Base-by-base conservation (phyloP, 2,113 vertebrate species). In the Tautogolabrus adspersus region DNA sequence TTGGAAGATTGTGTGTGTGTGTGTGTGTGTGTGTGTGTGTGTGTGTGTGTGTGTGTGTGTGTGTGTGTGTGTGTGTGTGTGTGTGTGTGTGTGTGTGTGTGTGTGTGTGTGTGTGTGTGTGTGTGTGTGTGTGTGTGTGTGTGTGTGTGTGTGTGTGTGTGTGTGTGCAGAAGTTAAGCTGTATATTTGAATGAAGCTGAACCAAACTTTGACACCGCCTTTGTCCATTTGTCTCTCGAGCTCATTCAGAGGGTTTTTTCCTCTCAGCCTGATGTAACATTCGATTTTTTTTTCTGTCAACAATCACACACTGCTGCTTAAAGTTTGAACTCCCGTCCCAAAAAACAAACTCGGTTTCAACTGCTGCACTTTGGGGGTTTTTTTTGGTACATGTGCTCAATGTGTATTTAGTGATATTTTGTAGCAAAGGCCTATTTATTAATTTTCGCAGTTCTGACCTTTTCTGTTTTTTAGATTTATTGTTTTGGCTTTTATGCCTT, bases 161-260 rank as follows among this genome's bases (percentile, higher is more conserved):
- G 78, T n/a, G 49, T 5, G 74, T 37, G 73, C 66, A 82, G 40
- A 73, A 66, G 66, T 86, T 71, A 81, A 82, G 64, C 74, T 85
- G 85, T 83, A 83, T 68, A 88, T 87, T 81, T 90, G 85, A 88
- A 91, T 90, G 90, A 91, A 91, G 87, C 90, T 84, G 76, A 88
- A 92, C 88, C 87, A 90, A 90, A 91, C 89, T 87, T 85, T 85
- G 23, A 76, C 84, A 63, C 69, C 8, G 60, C 86, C 81, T 84
- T 78, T 81, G 72, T 87, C 74, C 15, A 46, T 89, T 83, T 89
- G 66, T 88, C 21, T 89, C 66, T 84, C 56, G 66, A 69, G 42
- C 51, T 75, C 59, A 23, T 40, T 37, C 10, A 22, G 49, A 75
- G 49, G 51, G 6, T 44, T 75, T 72, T 60, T 38, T 26, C 40